phyloP scores from a whole-genome alignment of 2,888 invertebrate species.

The Crematogaster levior region DNA sequence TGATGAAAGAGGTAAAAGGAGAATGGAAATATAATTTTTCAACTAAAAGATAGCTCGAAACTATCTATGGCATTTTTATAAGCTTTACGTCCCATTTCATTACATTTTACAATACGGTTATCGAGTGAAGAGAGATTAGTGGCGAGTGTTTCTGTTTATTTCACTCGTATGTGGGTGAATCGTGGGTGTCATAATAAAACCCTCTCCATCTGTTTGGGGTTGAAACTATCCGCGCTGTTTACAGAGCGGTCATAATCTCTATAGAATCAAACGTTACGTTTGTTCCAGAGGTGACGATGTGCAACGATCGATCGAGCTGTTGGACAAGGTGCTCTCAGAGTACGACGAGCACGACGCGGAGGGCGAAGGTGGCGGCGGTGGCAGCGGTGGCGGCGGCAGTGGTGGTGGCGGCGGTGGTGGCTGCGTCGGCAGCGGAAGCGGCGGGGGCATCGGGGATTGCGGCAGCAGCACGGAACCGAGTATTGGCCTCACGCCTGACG shows the following conservation, averaged over 20 bases:
- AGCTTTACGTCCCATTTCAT: not conserved
- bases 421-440: conserved; percentile 82
- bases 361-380: conserved; percentile 79
- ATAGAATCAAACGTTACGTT: conserved; percentile 82
- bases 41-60: not conserved
- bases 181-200: not conserved
- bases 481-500: conserved; percentile 87
- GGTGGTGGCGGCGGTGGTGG: conserved; percentile 85
- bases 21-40: not conserved
- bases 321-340: conserved; percentile 96
- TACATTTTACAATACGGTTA: not conserved
- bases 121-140: not conserved
- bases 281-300: conserved; percentile 93
- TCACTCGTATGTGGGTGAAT: not conserved
- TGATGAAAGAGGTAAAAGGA: not conserved
- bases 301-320: conserved; percentile 94
- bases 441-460: conserved; percentile 85
- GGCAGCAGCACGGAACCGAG: conserved; percentile 86
- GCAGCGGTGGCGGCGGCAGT: conserved; percentile 82
- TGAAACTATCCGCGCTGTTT: conserved; percentile 5
- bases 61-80: not conserved
- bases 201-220: not conserved
- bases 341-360: conserved; percentile 93
- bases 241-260: conserved; percentile 72
- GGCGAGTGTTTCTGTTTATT: not conserved